These are phyloP conservation scores for Glyphotaelius pellucidus DNA, from an alignment of 2,888 invertebrate species.

Conservation along the genomic window DNA sequence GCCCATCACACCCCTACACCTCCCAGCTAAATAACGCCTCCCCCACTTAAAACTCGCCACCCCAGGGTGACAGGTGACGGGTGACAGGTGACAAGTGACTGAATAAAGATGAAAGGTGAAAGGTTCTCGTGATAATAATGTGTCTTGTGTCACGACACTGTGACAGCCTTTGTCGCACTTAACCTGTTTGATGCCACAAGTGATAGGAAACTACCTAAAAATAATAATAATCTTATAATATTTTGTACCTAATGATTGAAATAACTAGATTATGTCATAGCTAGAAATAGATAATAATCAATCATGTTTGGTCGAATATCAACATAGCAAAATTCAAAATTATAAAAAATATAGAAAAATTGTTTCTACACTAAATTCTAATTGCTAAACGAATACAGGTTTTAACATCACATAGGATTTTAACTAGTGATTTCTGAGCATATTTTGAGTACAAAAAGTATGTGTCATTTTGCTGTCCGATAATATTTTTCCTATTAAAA, in stretches of 20 bases:
- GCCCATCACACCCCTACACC: not conserved
- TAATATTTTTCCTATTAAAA: too few relatives aligned
- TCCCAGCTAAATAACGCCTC: not conserved
- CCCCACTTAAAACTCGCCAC: not conserved
- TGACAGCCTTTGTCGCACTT: not conserved
- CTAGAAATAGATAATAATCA: not conserved
- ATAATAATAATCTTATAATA: not conserved
- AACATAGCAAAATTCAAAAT: too few relatives aligned
- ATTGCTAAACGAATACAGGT: too few relatives aligned
- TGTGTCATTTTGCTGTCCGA: too few relatives aligned
- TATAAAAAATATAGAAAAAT: too few relatives aligned
- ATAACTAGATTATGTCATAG: not conserved
- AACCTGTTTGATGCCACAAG: not conserved
- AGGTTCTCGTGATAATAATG: constrained; percentile 26
- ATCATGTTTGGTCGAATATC: not conserved
- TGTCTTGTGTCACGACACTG: not conserved
- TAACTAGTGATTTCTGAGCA: too few relatives aligned
- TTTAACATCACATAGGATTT: too few relatives aligned
- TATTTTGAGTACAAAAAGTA: too few relatives aligned
- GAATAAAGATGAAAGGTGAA: constrained; percentile 47
- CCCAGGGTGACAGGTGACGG: not conserved
- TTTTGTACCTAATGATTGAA: not conserved
- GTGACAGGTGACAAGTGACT: constrained; percentile 36
- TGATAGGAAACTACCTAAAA: not conserved
- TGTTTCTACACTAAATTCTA: too few relatives aligned